These are phyloP conservation scores for Rhagophthalmus giganteus DNA, from an alignment of 2,888 invertebrate genomes.

Conservation along the genomic window DNA sequence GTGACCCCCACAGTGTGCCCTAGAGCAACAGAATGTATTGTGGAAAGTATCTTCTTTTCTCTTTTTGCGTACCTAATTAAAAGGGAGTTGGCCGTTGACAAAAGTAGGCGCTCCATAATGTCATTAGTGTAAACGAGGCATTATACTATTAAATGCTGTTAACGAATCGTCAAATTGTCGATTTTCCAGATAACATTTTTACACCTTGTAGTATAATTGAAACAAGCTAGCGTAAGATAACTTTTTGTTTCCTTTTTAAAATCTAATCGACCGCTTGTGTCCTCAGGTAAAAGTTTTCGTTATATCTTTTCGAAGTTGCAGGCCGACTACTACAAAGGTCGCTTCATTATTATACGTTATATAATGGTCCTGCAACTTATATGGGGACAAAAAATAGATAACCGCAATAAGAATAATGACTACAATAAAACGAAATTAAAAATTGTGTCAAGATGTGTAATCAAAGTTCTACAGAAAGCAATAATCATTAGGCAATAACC, in stretches of 20 bases:
- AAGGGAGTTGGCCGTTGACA: constrained; percentile 12
- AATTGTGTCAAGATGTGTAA: constrained; percentile 27
- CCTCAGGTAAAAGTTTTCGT: constrained; percentile 11
- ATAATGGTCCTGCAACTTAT: constrained; percentile 37
- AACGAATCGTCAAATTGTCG: constrained; percentile 16
- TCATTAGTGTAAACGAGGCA: constrained; percentile 1
- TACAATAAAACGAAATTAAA: constrained; percentile 28
- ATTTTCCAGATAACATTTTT: constrained; percentile 43
- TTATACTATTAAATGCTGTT: no score
- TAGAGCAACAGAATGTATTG: constrained; percentile 40
- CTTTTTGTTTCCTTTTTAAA: constrained; percentile 33
- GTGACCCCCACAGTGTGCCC: constrained; percentile 47
- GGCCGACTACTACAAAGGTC: constrained; percentile 36
- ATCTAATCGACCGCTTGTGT: constrained; percentile 6
- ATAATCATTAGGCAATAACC: constrained; percentile 28
- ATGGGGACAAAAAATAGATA: constrained; percentile 28
- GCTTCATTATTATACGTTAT: constrained; percentile 42
- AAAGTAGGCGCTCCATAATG: background rate
- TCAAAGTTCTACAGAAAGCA: constrained; percentile 20
- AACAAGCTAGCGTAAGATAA: constrained; percentile 48
- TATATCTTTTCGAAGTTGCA: constrained; percentile 4
- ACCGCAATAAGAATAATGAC: constrained; percentile 30
- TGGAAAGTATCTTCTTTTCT: constrained; percentile 34
- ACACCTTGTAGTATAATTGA: constrained; percentile 48
- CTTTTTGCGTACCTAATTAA: no score